Base-by-base conservation (phyloP, 2,888 invertebrate genomes). In the Seira sanloemensis region DNA sequence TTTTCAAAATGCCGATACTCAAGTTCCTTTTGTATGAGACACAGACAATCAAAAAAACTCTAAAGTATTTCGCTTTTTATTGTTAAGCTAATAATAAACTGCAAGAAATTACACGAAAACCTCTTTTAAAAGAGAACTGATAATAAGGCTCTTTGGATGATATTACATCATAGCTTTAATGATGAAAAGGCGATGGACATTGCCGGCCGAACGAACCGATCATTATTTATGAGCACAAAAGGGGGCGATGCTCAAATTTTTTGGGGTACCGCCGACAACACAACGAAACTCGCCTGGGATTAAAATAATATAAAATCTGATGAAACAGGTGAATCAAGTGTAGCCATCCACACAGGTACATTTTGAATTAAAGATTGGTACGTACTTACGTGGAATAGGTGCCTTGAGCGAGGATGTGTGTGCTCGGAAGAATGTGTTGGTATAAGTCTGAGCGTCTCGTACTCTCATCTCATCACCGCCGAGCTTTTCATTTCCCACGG, bases 221-320 rank as follows among this genome's bases (percentile, higher is more conserved):
- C 81, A 87, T 88, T 86, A 87, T 88, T 88, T 88, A 88, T 87
- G 88, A 86, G 87, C 87, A 83, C 88, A 86, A 86, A 88, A 88
- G 87, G 87, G 86, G 88, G 86, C 86, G 88, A 87, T 86, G 78
- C 86, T 81, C 84, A 80, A 78, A 85, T 86, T 88, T 79, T 86
- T 86, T 75, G 73, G 37, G 37, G 4, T 76, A 82, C 81, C 81
- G 81, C 75, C 81, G 66, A 37, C 37, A 37, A 37, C 76, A 37
- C 37, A 7, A 37, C 37, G 37, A 37, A 71, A 76, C 81, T 81
- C 69, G 71, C 75, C 74, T 74, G 78, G 76, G 74, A 68, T 74
- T 76, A 84, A 82, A 83, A 86, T 83, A 84, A 83, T 74, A 24
- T 68, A 78, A 80, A 37, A 37, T 37, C 77, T 73, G 77, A 79